Base-by-base conservation (phyloP, 2,797 vertebrate species). In the Falco columbarius region DNA sequence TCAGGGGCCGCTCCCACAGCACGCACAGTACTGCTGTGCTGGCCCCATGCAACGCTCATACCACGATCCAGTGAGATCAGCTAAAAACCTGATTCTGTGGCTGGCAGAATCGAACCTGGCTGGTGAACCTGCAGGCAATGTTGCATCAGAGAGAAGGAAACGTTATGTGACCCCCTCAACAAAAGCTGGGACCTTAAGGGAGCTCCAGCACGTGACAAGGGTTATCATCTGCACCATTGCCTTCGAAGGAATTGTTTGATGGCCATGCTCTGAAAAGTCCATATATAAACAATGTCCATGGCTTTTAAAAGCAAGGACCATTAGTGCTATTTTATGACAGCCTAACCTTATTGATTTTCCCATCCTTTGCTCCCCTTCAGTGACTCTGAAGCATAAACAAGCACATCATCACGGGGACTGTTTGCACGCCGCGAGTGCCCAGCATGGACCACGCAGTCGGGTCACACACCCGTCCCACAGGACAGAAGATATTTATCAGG, bases 311-410 rank as follows among this genome's bases (percentile, higher is more conserved):
- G 96, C 92, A 96, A 85, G 88, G 95, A 97, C 98, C 98, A 98
- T 98, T 98, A 98, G 97, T 92, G 96, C 86, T 95, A 97, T 96
- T 98, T 98, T 98, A 98, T 96, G 97, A 98, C 98, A 97, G 97
- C 97, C 97, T 97, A 97, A 58, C 97, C 97, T 97, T 84, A 95
- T 94, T 97, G 97, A 98, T 98, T 98, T 98, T 98, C 98, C 97
- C 97, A 97, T 97, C 97, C 97, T 93, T 92, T 54, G 29, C 58
- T 94, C 95, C 86, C 61, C 38, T 88, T 95, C 92, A 82, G 89
- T 92, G 94, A 83, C 96, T 61, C 52, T 76, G 81, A 97, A 96
- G 93, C 40, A n/a, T 92, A 94, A 96, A 89, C 93, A 95, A 74
- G 84, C 84, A 95, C 94, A 88, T 55, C 62, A 19, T 72, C 83